These are phyloP conservation scores for Julus scandinavius DNA, from an alignment of 2,888 invertebrate species.

Conservation along the genomic window DNA sequence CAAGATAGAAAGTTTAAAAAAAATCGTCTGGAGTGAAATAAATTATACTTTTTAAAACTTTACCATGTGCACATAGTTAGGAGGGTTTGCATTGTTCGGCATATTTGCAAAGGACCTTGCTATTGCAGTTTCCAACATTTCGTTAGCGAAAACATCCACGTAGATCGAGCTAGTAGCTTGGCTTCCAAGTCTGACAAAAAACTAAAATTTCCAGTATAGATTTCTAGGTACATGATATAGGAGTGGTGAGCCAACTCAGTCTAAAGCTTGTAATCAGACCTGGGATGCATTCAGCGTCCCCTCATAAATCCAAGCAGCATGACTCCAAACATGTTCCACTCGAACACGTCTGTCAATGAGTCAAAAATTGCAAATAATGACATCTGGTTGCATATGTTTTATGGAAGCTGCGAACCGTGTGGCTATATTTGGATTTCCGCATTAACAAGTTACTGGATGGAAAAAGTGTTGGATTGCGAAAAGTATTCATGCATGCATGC, in stretches of 20 bases:
- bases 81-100: conserved; percentile 6
- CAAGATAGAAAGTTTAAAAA: not conserved
- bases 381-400: not conserved
- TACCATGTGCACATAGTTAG: not conserved
- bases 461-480: not conserved
- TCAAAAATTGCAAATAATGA: conserved; percentile 15
- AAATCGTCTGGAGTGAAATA: not conserved
- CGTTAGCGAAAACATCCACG: conserved; percentile 30
- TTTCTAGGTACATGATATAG: not conserved
- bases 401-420: not conserved
- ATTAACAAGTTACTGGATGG: too few species aligned
- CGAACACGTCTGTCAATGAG: conserved; percentile 21
- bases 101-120: conserved; percentile 14
- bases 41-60: not conserved
- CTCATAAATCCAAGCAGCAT: conserved; percentile 2
- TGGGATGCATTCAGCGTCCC: not conserved
- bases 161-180: not conserved
- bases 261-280: not conserved
- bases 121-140: not conserved
- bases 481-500: not conserved
- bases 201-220: not conserved
- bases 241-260: not conserved
- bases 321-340: not conserved
- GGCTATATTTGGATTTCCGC: conserved; percentile 28
- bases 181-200: not conserved